Evolutionary conservation across 2,113 vertebrate genomes (phyloP).

Genomic region (Phaethornis superciliosus): DNA sequence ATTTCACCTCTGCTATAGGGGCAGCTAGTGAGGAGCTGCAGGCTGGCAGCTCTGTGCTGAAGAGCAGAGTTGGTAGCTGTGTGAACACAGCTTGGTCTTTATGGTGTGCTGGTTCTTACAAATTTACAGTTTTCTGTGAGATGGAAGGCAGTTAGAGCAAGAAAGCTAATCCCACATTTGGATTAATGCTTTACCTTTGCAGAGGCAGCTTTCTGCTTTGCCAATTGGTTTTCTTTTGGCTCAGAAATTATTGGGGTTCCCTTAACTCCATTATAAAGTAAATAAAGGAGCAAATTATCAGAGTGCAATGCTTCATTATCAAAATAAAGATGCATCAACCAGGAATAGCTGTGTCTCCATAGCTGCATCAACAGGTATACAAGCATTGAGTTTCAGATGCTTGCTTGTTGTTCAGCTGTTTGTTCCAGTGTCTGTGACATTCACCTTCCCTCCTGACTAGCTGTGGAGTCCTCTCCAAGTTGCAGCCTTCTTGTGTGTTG

Average conservation of each 20-base stretch:
- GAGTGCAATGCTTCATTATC: not conserved
- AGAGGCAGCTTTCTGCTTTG: not conserved
- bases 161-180: not conserved
- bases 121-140: not conserved
- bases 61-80: not conserved
- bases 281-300: not conserved
- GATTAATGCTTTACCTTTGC: not conserved
- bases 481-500: not conserved
- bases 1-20: not conserved
- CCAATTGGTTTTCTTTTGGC: not conserved
- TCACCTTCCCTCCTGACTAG: not conserved
- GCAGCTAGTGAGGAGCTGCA: not conserved
- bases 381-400: not conserved
- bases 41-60: not conserved
- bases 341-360: not conserved
- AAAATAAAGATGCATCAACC: not conserved
- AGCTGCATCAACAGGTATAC: not conserved
- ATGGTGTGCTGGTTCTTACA: not conserved
- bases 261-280: not conserved
- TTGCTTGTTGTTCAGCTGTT: not conserved
- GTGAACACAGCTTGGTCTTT: not conserved
- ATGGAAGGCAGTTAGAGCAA: not conserved
- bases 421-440: not conserved
- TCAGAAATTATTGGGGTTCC: not conserved
- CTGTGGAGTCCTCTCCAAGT: not conserved